A percentile compares a stretch with the other conserved stretches of the same genome.
phyloP scores from a whole-genome alignment of 1,140 invertebrate species.

The Drosophila pseudoobscura region DNA sequence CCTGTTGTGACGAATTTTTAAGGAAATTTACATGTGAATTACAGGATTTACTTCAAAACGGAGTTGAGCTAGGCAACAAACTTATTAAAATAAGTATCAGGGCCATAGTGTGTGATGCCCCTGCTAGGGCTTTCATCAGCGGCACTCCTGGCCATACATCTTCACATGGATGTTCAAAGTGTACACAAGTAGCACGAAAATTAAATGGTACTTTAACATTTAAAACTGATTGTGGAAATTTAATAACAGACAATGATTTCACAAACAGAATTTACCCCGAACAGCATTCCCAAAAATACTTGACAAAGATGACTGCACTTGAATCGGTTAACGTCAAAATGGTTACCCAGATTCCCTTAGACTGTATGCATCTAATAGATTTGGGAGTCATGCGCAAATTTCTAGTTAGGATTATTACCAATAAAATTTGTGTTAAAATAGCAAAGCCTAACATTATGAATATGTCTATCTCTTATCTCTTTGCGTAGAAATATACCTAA shows the following conservation, averaged over 20 bases:
- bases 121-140: no score
- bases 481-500: slow-evolving; percentile 14
- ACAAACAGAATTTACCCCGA: no score
- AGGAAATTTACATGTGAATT: slow-evolving; percentile 21
- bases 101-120: no score
- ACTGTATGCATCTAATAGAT: slow-evolving; percentile 44
- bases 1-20: background rate
- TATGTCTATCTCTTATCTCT: slow-evolving; percentile 16
- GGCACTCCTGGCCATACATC: no score
- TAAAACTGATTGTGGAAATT: slow-evolving; percentile 5
- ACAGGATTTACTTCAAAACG: slow-evolving; percentile 3
- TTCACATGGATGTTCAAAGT: no score
- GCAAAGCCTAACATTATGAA: background rate
- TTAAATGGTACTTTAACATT: slow-evolving; percentile 30
- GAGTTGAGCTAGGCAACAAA: no score
- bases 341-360: slow-evolving; percentile 29
- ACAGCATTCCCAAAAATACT: no score
- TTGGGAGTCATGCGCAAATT: slow-evolving; percentile 39
- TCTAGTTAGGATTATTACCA: slow-evolving; percentile 18
- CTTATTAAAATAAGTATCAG: no score
- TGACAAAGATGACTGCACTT: background rate
- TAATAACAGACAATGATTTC: background rate
- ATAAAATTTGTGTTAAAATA: slow-evolving; percentile 25
- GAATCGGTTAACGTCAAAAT: slow-evolving; percentile 31
- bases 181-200: slow-evolving; percentile 11